Base-by-base conservation (phyloP, 2,113 vertebrate species). In the Tichodroma muraria region DNA sequence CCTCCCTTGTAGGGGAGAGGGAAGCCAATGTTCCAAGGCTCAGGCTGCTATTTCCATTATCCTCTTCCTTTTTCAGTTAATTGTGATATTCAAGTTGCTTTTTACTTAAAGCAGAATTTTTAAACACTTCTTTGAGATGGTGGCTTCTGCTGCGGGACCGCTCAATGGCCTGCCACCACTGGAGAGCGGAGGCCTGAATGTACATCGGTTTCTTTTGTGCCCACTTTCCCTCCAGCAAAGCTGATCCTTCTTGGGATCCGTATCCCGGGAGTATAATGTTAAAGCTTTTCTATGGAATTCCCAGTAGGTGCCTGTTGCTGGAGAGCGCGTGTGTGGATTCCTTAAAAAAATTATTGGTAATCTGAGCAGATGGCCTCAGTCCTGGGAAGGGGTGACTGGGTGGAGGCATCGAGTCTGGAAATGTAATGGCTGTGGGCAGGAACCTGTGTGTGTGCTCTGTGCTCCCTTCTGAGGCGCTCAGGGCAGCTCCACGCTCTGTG, bases 401-500 rank as follows among this genome's bases (percentile, higher is more conserved):
- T 50, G 57, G 75, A 82, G 61, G 20, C 60, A 18, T 8, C 0
- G 10, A 18, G 38, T 30, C 16, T 42, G 4, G 25, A 28, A 15
- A 6, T 45, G 40, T 1, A 3, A 6, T 10, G 35, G 61, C 15
- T 72, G 80, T 71, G 70, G 61, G 61, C 70, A 81, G 73, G 33
- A 57, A 4, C 65, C 54, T 17, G 4, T 38, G 25, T 42, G 81
- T 1, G 6, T 33, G 69, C 38, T 27, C 31, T 23, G 27, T 15
- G 31, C 20, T 82, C 38, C 13, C 3, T 38, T 1, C 21, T 31
- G 31, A 23, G 18, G 33, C 47, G 61, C 47, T 57, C 35, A n/a
- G 56, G 37, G 42, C 78, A 78, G 0, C 60, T 53, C 13, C 54
- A 24, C 1, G 0, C 31, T 53, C 15, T n/a, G 1, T 28, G 44